Conservation (phyloP, 1,140 invertebrate species). For the Dolichoris vasculosae region DNA sequence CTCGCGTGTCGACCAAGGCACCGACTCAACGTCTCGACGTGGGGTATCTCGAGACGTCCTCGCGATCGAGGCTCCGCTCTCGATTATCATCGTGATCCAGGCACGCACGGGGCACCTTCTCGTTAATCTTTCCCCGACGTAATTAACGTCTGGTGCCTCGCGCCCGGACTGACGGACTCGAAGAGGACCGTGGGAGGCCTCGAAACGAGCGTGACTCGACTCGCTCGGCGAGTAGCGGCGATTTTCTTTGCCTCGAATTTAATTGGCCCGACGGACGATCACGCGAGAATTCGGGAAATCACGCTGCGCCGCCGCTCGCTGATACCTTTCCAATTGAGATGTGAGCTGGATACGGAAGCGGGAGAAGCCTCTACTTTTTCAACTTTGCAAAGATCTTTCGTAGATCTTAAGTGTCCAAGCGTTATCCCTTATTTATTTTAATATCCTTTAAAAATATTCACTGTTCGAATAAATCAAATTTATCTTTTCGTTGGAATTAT, state of each 20-base stretch:
- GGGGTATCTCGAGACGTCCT: not conserved
- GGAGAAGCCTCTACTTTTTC: too few species aligned
- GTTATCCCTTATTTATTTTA: too few species aligned
- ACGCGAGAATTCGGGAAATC: conserved; percentile 4
- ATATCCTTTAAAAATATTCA: too few species aligned
- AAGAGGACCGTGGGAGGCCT: conserved; percentile 53
- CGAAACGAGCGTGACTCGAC: conserved; percentile 54
- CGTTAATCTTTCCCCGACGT: conserved; percentile 63
- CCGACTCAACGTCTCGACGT: not conserved
- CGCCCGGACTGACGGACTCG: conserved; percentile 54
- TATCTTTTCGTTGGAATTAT: too few species aligned
- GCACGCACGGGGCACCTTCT: conserved; percentile 56
- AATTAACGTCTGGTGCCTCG: conserved; percentile 63
- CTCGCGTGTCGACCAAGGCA: not conserved
- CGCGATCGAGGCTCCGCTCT: not conserved
- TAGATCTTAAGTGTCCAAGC: too few species aligned
- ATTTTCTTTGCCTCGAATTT: not conserved
- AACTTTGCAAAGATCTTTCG: too few species aligned
- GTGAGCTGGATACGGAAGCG: not conserved
- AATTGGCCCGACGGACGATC: not conserved
- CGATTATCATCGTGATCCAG: conserved; percentile 50
- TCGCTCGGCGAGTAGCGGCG: not conserved
- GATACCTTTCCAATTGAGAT: not conserved
- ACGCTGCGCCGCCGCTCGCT: not conserved
- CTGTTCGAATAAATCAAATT: too few species aligned